A percentile compares a stretch with the other conserved stretches of the same genome.
Evolutionary conservation across 2,888 invertebrate genomes (phyloP).

Genomic region (Xanthorhoe spadicearia): DNA sequence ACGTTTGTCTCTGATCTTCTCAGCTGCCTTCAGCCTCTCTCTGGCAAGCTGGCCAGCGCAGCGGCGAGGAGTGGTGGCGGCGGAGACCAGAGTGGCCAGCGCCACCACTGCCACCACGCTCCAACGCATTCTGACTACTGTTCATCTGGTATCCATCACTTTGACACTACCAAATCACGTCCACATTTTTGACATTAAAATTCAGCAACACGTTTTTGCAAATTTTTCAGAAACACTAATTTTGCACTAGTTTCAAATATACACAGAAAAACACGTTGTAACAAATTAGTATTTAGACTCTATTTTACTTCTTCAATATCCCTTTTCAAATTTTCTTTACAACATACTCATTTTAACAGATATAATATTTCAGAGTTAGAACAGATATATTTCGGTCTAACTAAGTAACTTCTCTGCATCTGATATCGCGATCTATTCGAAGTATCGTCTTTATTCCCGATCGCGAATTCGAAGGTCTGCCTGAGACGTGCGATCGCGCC

Average conservation of each 20-base stretch:
- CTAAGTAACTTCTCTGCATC: background rate
- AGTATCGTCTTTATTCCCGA: slow-evolving; percentile 7
- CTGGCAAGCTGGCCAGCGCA: slow-evolving; percentile 75
- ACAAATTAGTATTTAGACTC: slow-evolving; percentile 10
- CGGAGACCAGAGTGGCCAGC: slow-evolving; percentile 40
- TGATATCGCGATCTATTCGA: background rate
- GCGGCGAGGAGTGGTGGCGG: slow-evolving; percentile 59
- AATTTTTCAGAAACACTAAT: background rate
- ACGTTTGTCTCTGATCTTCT: slow-evolving; percentile 77
- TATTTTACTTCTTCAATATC: background rate
- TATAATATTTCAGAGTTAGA: too few relatives aligned
- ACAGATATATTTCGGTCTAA: background rate
- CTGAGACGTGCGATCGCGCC: slow-evolving; percentile 50
- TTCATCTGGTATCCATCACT: slow-evolving; percentile 48
- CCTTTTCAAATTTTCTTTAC: background rate
- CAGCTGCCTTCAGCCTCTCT: slow-evolving; percentile 76
- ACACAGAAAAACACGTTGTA: background rate
- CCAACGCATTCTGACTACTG: slow-evolving; percentile 61
- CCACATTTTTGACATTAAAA: slow-evolving; percentile 14
- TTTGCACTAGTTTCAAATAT: slow-evolving; percentile 10
- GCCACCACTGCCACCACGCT: slow-evolving; percentile 52
- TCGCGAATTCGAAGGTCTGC: slow-evolving; percentile 13
- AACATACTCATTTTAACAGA: background rate
- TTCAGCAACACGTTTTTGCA: slow-evolving; percentile 7
- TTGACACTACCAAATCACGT: slow-evolving; percentile 13